These are phyloP conservation scores for Bostrychus sinensis DNA, from an alignment of 2,113 vertebrate species.

Conservation along the genomic window DNA sequence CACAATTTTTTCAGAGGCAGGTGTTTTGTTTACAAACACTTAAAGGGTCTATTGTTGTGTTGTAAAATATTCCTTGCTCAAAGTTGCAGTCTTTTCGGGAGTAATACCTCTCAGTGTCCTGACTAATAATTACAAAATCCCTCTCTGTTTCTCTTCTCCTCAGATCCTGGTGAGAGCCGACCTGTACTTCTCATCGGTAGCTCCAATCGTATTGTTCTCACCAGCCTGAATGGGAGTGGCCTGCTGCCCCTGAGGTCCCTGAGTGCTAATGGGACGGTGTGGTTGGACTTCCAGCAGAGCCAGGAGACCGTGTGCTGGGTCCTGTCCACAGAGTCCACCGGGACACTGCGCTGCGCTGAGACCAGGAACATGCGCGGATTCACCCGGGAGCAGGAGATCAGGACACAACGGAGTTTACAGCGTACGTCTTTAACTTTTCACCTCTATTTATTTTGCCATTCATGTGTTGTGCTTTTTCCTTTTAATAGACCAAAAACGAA, in stretches of 20 bases:
- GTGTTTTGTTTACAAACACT: too few species aligned
- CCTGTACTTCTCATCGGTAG: slow-evolving; percentile 87
- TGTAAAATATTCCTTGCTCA: too few species aligned
- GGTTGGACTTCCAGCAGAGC: slow-evolving; percentile 86
- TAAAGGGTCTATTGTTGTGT: too few species aligned
- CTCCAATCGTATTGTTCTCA: slow-evolving; percentile 83
- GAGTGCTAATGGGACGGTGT: slow-evolving; percentile 83
- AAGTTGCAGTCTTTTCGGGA: too few species aligned
- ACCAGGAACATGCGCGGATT: slow-evolving; percentile 80
- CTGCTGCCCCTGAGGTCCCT: slow-evolving; percentile 73
- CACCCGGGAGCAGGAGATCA: slow-evolving; percentile 83
- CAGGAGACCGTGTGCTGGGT: slow-evolving; percentile 91
- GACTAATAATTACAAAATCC: neutral
- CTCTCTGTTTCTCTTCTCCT: slow-evolving; percentile 5
- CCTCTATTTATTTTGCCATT: neutral
- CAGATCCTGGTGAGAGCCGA: slow-evolving; percentile 86
- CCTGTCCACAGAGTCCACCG: slow-evolving; percentile 84
- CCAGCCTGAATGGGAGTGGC: slow-evolving; percentile 87
- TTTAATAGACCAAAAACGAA: too few species aligned
- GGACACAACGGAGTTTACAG: slow-evolving; percentile 84
- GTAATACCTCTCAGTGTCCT: too few species aligned
- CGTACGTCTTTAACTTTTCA: slow-evolving; percentile 76
- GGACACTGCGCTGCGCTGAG: slow-evolving; percentile 86
- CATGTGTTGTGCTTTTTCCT: neutral
- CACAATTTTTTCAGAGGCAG: too few species aligned